Evolutionary conservation across 2,888 invertebrate species (phyloP).

Genomic region (Parnassius mnemosyne): DNA sequence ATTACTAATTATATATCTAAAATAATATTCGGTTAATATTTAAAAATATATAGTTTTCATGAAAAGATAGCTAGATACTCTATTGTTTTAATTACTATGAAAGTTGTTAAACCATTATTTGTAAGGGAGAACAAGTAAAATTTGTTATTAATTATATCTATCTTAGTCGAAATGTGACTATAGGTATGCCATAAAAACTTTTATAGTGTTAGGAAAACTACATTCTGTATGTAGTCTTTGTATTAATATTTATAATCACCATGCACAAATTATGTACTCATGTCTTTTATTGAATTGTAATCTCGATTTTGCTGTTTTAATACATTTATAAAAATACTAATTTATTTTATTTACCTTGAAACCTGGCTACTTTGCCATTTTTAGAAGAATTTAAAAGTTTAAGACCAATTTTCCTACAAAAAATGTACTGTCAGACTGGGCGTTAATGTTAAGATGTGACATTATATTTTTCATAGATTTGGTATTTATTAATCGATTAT

Average conservation of each 20-base stretch:
- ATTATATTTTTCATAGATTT: too few relatives aligned
- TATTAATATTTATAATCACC: slow-evolving; percentile 31
- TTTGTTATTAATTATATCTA: slow-evolving; percentile 22
- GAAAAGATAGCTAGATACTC: not conserved
- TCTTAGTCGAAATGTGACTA: slow-evolving; percentile 27
- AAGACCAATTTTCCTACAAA: too few relatives aligned
- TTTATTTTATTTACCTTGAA: not conserved
- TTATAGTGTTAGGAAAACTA: slow-evolving; percentile 26
- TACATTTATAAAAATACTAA: slow-evolving; percentile 68
- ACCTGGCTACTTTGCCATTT: too few relatives aligned
- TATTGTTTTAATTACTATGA: slow-evolving; percentile 10
- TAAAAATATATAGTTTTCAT: not conserved
- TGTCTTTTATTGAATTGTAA: slow-evolving; percentile 54
- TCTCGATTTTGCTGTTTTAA: slow-evolving; percentile 71
- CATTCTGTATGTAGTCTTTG: slow-evolving; percentile 28
- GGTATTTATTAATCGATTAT: too few relatives aligned
- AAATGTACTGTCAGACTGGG: too few relatives aligned
- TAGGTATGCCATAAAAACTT: slow-evolving; percentile 29
- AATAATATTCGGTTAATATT: too few relatives aligned
- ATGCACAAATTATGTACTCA: slow-evolving; percentile 47
- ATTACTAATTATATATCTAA: too few relatives aligned
- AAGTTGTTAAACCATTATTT: slow-evolving; percentile 16
- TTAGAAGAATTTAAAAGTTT: too few relatives aligned
- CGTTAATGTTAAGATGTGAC: too few relatives aligned
- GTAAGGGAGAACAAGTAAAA: slow-evolving; percentile 18